phyloP scores from a whole-genome alignment of 2,113 vertebrate genomes.

The Centropus unirufus region DNA sequence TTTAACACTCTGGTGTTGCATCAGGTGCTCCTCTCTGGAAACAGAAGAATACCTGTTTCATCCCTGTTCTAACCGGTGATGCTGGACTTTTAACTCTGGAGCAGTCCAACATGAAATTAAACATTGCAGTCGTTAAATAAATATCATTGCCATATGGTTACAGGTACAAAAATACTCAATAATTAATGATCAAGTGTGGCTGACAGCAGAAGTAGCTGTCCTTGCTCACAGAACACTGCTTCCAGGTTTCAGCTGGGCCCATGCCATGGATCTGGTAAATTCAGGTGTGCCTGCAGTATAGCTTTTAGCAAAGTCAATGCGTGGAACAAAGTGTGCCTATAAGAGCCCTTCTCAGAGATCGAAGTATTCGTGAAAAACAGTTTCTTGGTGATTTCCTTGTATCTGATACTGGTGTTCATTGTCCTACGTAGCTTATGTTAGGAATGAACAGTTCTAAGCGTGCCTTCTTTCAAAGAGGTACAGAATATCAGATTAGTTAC shows the following conservation, averaged over 20 bases:
- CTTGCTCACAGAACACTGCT: neutral
- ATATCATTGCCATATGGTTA: neutral
- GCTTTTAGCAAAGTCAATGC: neutral
- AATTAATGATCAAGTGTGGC: neutral
- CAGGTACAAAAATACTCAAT: neutral
- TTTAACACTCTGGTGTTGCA: neutral
- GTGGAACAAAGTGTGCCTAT: rapidly evolving
- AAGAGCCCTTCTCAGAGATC: neutral
- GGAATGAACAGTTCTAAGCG: neutral
- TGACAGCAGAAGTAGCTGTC: neutral
- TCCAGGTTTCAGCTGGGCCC: neutral
- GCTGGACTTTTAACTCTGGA: neutral
- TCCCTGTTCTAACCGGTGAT: neutral
- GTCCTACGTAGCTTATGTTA: neutral
- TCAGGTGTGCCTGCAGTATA: neutral
- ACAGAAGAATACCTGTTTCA: neutral
- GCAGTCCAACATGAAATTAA: neutral
- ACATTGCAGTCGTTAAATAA: neutral
- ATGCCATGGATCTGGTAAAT: neutral
- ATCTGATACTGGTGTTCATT: neutral
- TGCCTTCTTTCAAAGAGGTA: neutral
- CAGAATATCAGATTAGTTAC: neutral
- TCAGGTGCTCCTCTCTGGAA: neutral
- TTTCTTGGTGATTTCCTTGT: neutral
- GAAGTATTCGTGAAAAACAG: neutral